A percentile compares a stretch with the other conserved stretches of the same genome.
Evolutionary conservation across 2,113 vertebrate genomes (phyloP).

Genomic region (Cebidichthys violaceus): DNA sequence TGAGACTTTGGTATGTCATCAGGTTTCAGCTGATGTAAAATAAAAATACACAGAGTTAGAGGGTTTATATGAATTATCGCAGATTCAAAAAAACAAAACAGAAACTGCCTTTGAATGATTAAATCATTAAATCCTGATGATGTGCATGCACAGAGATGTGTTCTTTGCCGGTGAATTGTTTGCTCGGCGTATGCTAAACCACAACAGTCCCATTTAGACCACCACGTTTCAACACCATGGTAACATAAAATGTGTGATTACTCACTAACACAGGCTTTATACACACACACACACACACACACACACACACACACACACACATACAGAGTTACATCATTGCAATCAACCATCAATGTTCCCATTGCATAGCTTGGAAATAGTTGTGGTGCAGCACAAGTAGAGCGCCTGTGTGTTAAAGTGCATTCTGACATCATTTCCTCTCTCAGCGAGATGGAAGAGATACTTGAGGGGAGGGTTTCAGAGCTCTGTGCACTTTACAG

Average conservation of each 20-base stretch:
- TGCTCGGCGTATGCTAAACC: constrained; percentile 43
- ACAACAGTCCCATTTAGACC: constrained; percentile 25
- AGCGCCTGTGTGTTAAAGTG: constrained; percentile 19
- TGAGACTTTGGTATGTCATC: background rate
- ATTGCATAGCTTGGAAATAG: constrained; percentile 7
- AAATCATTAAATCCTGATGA: background rate
- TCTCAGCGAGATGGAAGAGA: constrained; percentile 3
- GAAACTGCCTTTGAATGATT: background rate
- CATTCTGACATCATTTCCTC: constrained; percentile 43
- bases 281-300: background rate
- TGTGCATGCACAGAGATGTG: background rate
- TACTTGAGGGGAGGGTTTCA: background rate
- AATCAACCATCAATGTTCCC: constrained; percentile 12
- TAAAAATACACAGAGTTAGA: too few relatives aligned
- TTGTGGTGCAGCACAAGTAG: constrained; percentile 25
- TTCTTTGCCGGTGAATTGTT: constrained; percentile 19
- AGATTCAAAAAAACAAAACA: background rate
- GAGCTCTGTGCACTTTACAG: background rate
- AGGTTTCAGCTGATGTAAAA: too few relatives aligned
- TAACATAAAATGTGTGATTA: constrained; percentile 35
- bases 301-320: background rate
- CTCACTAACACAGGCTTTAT: background rate
- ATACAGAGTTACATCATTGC: constrained; percentile 33
- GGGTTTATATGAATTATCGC: too few relatives aligned
- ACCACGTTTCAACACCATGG: constrained; percentile 23